Percentiles rank a stretch among this genome's conserved stretches.
phyloP scores from a whole-genome alignment of 92 coral and sea anemone species.

The Metridium senile region DNA sequence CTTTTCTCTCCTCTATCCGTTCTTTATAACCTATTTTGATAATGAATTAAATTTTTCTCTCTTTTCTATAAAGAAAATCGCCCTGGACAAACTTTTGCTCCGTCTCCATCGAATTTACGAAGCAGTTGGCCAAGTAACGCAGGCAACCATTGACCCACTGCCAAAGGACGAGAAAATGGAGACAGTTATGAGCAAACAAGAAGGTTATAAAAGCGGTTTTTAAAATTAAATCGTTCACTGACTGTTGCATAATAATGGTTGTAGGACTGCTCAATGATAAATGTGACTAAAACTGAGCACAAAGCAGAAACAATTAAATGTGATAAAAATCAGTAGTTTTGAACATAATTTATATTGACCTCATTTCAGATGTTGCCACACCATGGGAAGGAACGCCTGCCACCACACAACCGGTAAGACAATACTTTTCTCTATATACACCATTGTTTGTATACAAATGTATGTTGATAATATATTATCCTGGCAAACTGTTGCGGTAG shows the following conservation, averaged over 20 bases:
- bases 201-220: conserved; percentile 14
- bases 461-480: too few species aligned
- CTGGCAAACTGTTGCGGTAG: too few species aligned
- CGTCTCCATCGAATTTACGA: conserved; percentile 97
- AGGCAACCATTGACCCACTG: conserved; percentile 88
- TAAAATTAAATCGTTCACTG: too few species aligned
- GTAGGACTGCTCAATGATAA: too few species aligned
- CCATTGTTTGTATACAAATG: not conserved
- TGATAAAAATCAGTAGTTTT: too few species aligned
- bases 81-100: conserved; percentile 84
- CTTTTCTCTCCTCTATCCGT: too few species aligned
- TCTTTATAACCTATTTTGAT: too few species aligned
- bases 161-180: conserved; percentile 78
- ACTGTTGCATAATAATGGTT: too few species aligned
- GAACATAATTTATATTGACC: not conserved
- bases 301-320: too few species aligned
- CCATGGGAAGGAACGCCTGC: conserved; percentile 35
- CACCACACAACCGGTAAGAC: conserved; percentile 29
- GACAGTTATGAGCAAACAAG: conserved; percentile 86
- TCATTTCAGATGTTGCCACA: conserved; percentile 31
- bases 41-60: too few species aligned
- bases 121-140: conserved; percentile 88
- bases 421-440: not conserved
- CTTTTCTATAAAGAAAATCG: conserved; percentile 98
- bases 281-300: too few species aligned